Conservation (phyloP, 35 echinoderm and acorn worm genomes). For the Acanthaster planci region DNA sequence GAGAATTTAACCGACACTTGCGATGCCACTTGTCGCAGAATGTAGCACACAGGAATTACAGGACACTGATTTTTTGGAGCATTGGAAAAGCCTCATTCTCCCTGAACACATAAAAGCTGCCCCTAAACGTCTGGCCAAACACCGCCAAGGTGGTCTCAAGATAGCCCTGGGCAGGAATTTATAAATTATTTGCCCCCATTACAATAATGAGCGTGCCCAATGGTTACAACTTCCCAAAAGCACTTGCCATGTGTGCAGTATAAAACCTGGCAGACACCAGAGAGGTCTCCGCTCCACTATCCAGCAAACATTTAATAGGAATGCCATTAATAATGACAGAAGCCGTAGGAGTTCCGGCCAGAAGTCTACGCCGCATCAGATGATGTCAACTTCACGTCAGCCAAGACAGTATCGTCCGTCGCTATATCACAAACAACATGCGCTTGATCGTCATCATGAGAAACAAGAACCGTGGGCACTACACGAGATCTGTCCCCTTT, state of each 20-base stretch:
- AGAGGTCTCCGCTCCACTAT: too few species aligned
- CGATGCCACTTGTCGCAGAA: not conserved
- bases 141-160: too few species aligned
- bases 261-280: not conserved
- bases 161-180: not conserved
- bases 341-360: not conserved
- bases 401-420: not conserved
- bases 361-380: not conserved
- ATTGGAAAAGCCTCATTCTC: not conserved
- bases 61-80: not conserved
- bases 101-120: not conserved
- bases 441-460: not conserved
- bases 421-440: not conserved
- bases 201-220: not conserved
- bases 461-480: not conserved
- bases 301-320: not conserved
- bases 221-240: not conserved
- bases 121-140: not conserved
- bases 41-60: not conserved
- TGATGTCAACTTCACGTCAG: too few species aligned
- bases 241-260: too few species aligned
- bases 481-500: not conserved
- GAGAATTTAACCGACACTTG: not conserved
- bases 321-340: not conserved
- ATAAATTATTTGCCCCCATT: not conserved